These are phyloP conservation scores for Lucilia cuprina DNA, from an alignment of 1,140 invertebrate species.

Conservation along the genomic window DNA sequence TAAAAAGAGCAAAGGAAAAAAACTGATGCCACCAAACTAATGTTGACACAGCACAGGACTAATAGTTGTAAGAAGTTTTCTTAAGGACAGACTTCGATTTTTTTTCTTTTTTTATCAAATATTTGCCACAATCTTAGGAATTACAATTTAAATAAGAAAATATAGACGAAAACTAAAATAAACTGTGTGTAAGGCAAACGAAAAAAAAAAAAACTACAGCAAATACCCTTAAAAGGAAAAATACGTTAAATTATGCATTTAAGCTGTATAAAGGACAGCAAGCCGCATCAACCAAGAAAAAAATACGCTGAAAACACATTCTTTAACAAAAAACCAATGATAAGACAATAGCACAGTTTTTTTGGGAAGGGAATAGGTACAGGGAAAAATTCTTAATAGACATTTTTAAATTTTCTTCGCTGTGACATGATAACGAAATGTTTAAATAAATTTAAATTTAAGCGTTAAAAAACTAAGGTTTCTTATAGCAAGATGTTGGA, in stretches of 20 bases:
- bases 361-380: neutral
- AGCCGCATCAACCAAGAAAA: neutral
- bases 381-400: conserved; percentile 11
- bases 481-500: neutral
- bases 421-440: neutral
- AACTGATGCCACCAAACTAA: neutral
- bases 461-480: neutral
- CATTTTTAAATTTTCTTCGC: neutral
- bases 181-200: neutral
- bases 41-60: neutral
- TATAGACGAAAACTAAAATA: neutral
- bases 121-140: conserved; percentile 2
- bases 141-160: conserved; percentile 32
- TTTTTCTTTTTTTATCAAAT: neutral
- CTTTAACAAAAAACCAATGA: neutral
- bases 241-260: conserved; percentile 28
- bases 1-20: neutral
- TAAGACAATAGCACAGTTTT: neutral
- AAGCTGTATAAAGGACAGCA: conserved; percentile 5
- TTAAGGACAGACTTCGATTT: neutral
- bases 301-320: neutral
- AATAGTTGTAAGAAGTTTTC: conserved; percentile 15
- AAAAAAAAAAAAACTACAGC: neutral
- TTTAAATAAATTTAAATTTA: conserved; percentile 12
- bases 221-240: neutral